Base-by-base conservation (phyloP, 2,797 vertebrate genomes). In the Pipistrellus pipistrellus region DNA sequence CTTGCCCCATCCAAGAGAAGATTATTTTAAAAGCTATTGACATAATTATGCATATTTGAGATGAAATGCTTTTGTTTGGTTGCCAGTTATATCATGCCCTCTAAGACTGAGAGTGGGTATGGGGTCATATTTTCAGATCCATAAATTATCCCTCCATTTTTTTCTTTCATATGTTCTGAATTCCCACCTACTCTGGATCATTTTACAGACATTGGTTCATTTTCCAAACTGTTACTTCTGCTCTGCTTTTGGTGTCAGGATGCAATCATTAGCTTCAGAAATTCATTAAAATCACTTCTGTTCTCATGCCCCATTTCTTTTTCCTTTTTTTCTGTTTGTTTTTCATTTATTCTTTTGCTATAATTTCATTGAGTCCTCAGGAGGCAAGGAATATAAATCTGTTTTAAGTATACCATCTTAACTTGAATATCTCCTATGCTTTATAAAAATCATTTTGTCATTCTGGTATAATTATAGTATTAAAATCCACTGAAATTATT, bases 401-500 rank as follows among this genome's bases (percentile, higher is more conserved):
- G 9, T 46, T 94, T 87, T 62, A 85, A 73, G 18, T 57, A 18
- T 94, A 68, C 27, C 53, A 32, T 71, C 1, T 55, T 86, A 44
- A 92, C 38, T 59, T 93, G 14, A 76, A 90, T 86, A 95, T 93
- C 59, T 88, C 75, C 41, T 85, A 0, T 85, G 66, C 77, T 88
- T 64, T 57, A 0, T 76, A 71, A 94, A 95, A 95, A 80, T 83
- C 64, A 86, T 64, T 91, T 85, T 86, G 71, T 81, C 83, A 84
- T 92, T 80, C 84, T 93, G 27, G 4, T 64, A 32, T 81, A 75
- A 86, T 75, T 17, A n/a, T 75, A 75, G 41, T 80, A 81, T 88
- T 93, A 90, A 91, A 59, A 86, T 76, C 21, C 59, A 80, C 35
- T 86, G 80, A 81, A 94, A 84, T 82, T 20, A 93, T 71, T 96